Evolutionary conservation across 2,797 vertebrate genomes (phyloP).

Genomic region (Epinephelus malabaricus): DNA sequence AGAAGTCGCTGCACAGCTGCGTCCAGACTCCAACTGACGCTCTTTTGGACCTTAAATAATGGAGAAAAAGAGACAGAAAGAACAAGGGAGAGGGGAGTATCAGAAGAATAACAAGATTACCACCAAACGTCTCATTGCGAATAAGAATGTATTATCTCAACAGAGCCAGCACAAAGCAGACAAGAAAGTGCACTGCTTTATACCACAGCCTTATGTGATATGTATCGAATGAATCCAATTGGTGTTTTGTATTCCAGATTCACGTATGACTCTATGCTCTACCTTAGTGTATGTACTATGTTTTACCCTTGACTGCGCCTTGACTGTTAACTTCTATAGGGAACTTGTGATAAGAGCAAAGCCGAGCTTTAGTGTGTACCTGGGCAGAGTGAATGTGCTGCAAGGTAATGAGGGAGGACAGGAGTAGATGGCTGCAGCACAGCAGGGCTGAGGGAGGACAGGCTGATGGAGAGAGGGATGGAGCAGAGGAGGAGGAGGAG

Average conservation of each 20-base stretch:
- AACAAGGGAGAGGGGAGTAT: constrained; percentile 6
- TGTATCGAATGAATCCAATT: constrained; percentile 36
- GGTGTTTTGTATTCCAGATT: constrained; percentile 37
- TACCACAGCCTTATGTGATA: constrained; percentile 12
- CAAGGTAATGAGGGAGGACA: constrained; percentile 89
- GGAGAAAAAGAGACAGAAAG: constrained; percentile 14
- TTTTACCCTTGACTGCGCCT: constrained; percentile 45
- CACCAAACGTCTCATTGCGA: constrained; percentile 21
- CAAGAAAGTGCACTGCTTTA: constrained; percentile 37
- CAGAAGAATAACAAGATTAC: constrained; percentile 47
- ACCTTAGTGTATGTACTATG: constrained; percentile 14
- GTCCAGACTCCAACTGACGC: constrained; percentile 88
- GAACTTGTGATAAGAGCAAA: constrained; percentile 60
- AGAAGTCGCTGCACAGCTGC: constrained; percentile 86
- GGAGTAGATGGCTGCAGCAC: constrained; percentile 90
- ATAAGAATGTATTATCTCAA: constrained; percentile 38
- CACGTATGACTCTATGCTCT: constrained; percentile 22
- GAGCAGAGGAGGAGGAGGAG: constrained; percentile 71
- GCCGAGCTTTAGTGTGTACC: constrained; percentile 83
- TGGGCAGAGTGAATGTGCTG: constrained; percentile 88
- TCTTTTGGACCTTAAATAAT: constrained; percentile 89
- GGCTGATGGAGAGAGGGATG: constrained; percentile 54
- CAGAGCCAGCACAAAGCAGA: constrained; percentile 8
- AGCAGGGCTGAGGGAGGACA: constrained; percentile 79
- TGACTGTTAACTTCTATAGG: constrained; percentile 33